These are phyloP conservation scores for Pseudois nayaur DNA, from an alignment of 2,113 vertebrate genomes.

Conservation along the genomic window DNA sequence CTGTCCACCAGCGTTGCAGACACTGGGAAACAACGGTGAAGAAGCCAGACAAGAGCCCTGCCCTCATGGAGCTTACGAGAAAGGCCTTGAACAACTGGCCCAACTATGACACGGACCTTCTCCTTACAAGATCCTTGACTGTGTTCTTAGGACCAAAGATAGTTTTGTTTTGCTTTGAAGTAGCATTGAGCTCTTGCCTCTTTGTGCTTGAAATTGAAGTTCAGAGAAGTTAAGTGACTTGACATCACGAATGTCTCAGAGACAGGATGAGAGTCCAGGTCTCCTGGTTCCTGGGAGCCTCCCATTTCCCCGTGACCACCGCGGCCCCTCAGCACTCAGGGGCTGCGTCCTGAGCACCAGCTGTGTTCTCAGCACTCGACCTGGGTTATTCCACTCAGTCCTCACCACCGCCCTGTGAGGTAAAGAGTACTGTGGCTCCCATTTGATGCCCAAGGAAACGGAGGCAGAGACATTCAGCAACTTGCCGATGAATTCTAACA, in stretches of 20 bases:
- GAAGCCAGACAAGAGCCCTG: not conserved
- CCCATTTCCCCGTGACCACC: not conserved
- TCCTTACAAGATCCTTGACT: not conserved
- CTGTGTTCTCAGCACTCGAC: not conserved
- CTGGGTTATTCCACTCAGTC: not conserved
- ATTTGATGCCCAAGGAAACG: not conserved
- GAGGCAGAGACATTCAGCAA: not conserved
- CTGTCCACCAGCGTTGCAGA: rapidly evolving
- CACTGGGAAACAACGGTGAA: rapidly evolving
- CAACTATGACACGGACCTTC: not conserved
- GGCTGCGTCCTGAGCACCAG: not conserved
- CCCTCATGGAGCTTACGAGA: not conserved
- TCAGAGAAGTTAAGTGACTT: not conserved
- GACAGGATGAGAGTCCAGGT: not conserved
- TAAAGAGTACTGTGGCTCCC: not conserved
- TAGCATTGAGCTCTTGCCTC: not conserved
- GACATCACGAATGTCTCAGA: not conserved
- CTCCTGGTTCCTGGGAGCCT: not conserved
- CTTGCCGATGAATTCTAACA: not conserved
- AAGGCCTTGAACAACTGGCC: not conserved
- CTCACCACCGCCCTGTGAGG: not conserved
- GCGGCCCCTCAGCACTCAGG: rapidly evolving
- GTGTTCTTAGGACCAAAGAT: not conserved
- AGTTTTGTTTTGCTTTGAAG: not conserved
- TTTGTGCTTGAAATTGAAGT: not conserved